Evolutionary conservation across 2,113 vertebrate genomes (phyloP).

Genomic region (Pelusios castaneus): DNA sequence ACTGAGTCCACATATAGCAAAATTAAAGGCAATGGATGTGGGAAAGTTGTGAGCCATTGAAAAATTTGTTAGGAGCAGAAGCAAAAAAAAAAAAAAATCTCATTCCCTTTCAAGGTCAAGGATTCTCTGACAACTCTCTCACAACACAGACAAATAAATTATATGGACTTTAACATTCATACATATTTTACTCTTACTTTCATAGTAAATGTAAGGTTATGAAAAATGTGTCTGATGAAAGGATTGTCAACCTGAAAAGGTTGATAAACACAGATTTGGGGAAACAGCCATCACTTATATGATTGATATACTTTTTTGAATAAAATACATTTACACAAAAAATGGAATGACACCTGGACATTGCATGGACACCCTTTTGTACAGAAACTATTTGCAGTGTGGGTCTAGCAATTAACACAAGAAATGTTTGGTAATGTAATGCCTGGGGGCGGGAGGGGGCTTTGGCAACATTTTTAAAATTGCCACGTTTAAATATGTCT

Average conservation of each 20-base stretch:
- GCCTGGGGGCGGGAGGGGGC: too few species aligned
- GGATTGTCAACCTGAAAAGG: neutral
- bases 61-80: neutral
- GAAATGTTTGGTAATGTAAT: neutral
- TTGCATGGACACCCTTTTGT: neutral
- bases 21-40: accelerated
- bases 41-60: neutral
- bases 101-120: neutral
- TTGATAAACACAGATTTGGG: neutral
- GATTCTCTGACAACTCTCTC: neutral
- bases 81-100: neutral
- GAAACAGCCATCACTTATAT: neutral
- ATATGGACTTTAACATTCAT: neutral
- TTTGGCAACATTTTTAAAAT: neutral
- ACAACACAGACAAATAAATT: neutral
- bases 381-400: neutral
- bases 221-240: neutral
- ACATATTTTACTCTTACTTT: neutral
- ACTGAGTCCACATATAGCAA: neutral
- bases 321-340: neutral
- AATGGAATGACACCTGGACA: neutral
- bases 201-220: neutral
- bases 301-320: neutral
- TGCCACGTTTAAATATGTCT: neutral
- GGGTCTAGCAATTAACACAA: neutral